Conservation (phyloP, 2,113 vertebrate species). For the Melospiza melodia region DNA sequence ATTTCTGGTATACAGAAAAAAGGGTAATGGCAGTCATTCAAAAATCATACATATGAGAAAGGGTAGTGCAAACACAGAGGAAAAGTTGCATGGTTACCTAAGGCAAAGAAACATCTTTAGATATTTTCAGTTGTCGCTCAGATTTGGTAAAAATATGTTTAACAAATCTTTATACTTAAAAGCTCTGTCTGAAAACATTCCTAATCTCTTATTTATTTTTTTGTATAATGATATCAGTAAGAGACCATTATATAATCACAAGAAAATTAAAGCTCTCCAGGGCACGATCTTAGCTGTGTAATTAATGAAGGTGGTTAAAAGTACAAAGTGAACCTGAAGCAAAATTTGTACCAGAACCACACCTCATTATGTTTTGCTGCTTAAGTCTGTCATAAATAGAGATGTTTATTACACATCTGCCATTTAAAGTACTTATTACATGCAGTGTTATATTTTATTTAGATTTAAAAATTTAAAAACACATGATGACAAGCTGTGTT, state of each 20-base stretch:
- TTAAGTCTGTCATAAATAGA: conserved; percentile 58
- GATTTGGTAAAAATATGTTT: conserved; percentile 9
- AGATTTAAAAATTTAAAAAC: conserved; percentile 48
- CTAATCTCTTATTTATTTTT: neutral
- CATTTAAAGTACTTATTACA: conserved; percentile 24
- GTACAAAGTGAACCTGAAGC: conserved; percentile 65
- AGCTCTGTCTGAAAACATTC: conserved; percentile 14
- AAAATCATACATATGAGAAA: neutral
- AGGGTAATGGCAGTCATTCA: neutral
- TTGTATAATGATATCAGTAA: conserved; percentile 65
- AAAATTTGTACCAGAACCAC: conserved; percentile 55
- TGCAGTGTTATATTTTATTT: conserved; percentile 44
- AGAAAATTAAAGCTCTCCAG: conserved; percentile 73
- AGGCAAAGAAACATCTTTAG: neutral
- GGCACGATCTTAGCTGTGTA: conserved; percentile 65
- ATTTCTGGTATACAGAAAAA: neutral
- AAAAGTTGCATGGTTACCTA: neutral
- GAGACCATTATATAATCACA: conserved; percentile 74
- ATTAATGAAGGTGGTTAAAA: conserved; percentile 67
- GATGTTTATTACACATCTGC: conserved; percentile 64
- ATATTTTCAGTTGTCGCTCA: neutral
- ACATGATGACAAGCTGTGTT: conserved; percentile 43
- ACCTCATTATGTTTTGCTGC: conserved; percentile 58
- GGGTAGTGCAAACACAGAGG: neutral
- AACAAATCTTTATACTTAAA: neutral